phyloP scores from a whole-genome alignment of 2,888 invertebrate genomes.

The Catotricha subobsoleta region DNA sequence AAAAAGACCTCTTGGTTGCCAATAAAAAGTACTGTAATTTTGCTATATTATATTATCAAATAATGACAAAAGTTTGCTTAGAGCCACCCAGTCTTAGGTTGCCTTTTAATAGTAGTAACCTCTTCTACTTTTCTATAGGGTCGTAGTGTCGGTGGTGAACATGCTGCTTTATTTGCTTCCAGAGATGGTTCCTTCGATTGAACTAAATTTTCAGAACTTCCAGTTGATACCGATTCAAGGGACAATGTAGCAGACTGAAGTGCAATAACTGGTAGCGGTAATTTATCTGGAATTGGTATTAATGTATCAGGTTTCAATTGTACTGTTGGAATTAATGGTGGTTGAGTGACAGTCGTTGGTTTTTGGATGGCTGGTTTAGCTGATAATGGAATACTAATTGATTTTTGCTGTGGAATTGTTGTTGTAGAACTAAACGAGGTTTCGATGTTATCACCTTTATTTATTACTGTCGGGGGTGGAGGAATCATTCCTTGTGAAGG shows the following conservation, averaged over 20 bases:
- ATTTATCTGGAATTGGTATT: not conserved
- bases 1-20: too few relatives aligned
- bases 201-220: conserved; percentile 36
- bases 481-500: conserved; percentile 31
- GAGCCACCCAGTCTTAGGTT: conserved; percentile 43
- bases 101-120: conserved; percentile 35
- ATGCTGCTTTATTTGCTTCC: conserved; percentile 10
- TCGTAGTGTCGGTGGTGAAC: conserved; percentile 28
- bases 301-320: not conserved
- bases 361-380: not conserved
- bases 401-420: not conserved
- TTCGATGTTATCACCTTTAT: too few relatives aligned
- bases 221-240: conserved; percentile 5
- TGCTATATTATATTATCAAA: too few relatives aligned
- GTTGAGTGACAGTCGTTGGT: not conserved
- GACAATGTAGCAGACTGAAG: conserved; percentile 2
- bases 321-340: conserved; percentile 1
- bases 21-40: too few relatives aligned
- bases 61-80: too few relatives aligned
- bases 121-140: conserved; percentile 33
- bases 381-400: too few relatives aligned
- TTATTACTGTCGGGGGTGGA: conserved; percentile 23
- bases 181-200: conserved; percentile 10
- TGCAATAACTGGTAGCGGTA: not conserved
- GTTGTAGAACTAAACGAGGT: not conserved